Evolutionary conservation across 2,113 vertebrate species (phyloP).

Genomic region (Euleptes europaea): DNA sequence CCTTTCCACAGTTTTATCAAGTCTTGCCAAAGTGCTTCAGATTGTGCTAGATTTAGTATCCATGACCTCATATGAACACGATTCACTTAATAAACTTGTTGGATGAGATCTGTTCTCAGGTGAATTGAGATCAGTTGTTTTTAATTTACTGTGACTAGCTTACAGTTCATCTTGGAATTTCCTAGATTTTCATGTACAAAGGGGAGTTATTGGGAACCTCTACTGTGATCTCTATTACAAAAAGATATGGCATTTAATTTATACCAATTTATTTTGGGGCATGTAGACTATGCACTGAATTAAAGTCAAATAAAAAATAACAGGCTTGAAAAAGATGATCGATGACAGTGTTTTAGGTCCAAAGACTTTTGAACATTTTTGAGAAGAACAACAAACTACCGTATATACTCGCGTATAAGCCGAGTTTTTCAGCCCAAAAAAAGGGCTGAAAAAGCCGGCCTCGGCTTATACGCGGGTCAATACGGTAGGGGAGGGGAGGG

Average conservation of each 20-base stretch:
- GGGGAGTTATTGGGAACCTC: neutral
- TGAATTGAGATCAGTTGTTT: slow-evolving; percentile 24
- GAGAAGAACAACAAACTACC: neutral
- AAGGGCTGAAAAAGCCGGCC: too few relatives aligned
- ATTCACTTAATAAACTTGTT: neutral
- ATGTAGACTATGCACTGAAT: neutral
- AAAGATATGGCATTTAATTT: neutral
- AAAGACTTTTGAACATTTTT: neutral
- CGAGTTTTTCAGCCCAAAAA: too few relatives aligned
- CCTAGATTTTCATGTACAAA: neutral
- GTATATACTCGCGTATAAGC: too few relatives aligned
- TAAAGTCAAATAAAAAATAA: neutral
- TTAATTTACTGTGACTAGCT: slow-evolving; percentile 14
- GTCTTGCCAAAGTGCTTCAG: neutral
- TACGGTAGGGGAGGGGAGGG: too few relatives aligned
- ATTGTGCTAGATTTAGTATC: neutral
- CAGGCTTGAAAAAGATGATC: neutral
- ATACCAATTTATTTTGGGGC: neutral
- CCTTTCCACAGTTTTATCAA: neutral
- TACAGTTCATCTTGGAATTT: neutral
- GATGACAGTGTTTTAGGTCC: neutral
- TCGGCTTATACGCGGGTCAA: too few relatives aligned
- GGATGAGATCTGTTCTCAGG: slow-evolving; percentile 7
- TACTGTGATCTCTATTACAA: neutral
- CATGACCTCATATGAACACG: neutral